These are phyloP conservation scores for Eurystomus gularis DNA, from an alignment of 2,113 vertebrate species.

Conservation along the genomic window DNA sequence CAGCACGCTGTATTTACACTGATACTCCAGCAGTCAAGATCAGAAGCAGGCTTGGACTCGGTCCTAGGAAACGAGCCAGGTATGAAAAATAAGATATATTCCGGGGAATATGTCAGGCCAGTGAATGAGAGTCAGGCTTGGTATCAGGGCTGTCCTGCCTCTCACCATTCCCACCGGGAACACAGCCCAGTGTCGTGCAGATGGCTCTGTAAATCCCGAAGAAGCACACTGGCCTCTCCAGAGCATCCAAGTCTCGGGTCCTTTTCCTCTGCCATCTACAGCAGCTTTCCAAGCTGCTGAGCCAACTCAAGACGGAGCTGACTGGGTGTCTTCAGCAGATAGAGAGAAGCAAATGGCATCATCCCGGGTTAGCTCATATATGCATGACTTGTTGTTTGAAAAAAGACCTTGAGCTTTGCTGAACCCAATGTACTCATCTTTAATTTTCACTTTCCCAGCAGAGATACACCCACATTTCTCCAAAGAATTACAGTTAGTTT, in stretches of 20 bases:
- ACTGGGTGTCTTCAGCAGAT: not conserved
- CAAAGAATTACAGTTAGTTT: not conserved
- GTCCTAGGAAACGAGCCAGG: constrained; percentile 7
- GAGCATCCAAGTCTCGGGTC: not conserved
- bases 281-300: not conserved
- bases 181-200: not conserved
- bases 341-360: not conserved
- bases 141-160: not conserved
- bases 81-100: constrained; percentile 14
- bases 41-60: constrained; percentile 10
- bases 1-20: not conserved
- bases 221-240: not conserved
- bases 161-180: not conserved
- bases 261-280: not conserved
- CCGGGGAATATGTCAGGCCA: not conserved
- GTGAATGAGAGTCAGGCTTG: not conserved
- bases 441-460: constrained; percentile 3
- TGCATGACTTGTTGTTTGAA: not conserved
- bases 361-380: not conserved
- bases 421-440: not conserved
- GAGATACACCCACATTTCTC: constrained; percentile 17
- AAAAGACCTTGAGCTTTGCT: not conserved
- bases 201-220: not conserved
- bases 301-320: not conserved
- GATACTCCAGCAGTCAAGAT: constrained; percentile 1